Evolutionary conservation across 2,888 invertebrate genomes (phyloP).

Genomic region (Seira sanloemensis): DNA sequence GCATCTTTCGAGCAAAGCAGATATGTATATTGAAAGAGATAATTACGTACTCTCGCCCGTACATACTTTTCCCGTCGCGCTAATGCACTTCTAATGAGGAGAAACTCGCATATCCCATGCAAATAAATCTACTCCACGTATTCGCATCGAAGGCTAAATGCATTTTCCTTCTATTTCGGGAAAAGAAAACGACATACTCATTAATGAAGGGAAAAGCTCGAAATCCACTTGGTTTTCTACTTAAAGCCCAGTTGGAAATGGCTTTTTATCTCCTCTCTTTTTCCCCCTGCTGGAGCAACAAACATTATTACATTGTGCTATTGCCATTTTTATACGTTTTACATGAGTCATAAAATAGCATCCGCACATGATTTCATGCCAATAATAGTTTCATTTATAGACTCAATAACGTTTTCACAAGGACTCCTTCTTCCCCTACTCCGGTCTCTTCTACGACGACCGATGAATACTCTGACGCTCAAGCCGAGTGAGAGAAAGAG

Average conservation of each 20-base stretch:
- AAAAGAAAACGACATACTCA: not conserved
- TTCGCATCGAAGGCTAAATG: not conserved
- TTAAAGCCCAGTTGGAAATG: not conserved
- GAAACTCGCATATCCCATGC: not conserved
- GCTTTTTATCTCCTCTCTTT: not conserved
- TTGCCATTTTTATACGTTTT: not conserved
- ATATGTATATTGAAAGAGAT: too few relatives aligned
- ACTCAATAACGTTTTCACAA: constrained; percentile 18
- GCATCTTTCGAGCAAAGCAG: too few relatives aligned
- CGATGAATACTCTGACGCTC: not conserved
- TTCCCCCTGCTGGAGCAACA: not conserved
- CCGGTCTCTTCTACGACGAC: not conserved
- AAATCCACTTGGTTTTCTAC: not conserved
- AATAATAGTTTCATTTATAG: constrained; percentile 38
- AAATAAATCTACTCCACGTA: not conserved
- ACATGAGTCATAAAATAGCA: constrained; percentile 38
- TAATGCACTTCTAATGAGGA: constrained; percentile 50
- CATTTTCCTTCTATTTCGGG: not conserved
- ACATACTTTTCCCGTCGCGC: too few relatives aligned
- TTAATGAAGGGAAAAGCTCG: not conserved
- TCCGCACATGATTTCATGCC: constrained; percentile 47
- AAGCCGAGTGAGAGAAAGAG: too few relatives aligned
- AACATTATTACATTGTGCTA: not conserved
- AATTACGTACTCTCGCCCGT: too few relatives aligned
- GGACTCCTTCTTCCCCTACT: not conserved